Evolutionary conservation across 2,113 vertebrate genomes (phyloP).

Genomic region (Piprites chloris): DNA sequence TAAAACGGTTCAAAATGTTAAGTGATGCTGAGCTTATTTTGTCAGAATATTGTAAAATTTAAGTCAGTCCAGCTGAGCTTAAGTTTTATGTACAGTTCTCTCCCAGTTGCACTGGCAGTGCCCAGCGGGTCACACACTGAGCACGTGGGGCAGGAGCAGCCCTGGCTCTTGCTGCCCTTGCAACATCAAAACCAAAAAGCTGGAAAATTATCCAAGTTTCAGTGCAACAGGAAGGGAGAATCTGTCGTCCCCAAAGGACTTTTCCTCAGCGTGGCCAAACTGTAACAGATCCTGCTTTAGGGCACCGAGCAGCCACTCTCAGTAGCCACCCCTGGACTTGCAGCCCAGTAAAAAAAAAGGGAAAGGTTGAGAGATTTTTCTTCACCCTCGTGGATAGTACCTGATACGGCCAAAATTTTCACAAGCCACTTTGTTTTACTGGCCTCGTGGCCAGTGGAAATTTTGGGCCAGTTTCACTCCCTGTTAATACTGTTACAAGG

Average conservation of each 20-base stretch:
- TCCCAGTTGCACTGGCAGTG: neutral
- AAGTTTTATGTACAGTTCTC: neutral
- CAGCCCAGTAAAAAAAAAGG: neutral
- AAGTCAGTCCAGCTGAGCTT: slow-evolving; percentile 57
- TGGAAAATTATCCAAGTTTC: neutral
- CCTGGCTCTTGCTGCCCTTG: neutral
- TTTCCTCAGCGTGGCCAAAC: slow-evolving; percentile 5
- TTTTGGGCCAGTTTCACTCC: neutral
- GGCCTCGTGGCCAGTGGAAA: neutral
- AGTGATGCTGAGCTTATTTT: neutral
- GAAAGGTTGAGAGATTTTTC: slow-evolving; percentile 8
- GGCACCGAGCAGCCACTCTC: neutral
- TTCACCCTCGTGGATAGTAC: slow-evolving; percentile 9
- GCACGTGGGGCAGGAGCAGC: neutral
- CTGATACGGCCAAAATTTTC: slow-evolving; percentile 33
- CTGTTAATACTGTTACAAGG: slow-evolving; percentile 59
- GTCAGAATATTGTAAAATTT: neutral
- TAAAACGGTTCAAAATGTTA: slow-evolving; percentile 16
- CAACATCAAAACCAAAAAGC: neutral
- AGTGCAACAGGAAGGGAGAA: neutral
- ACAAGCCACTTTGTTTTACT: slow-evolving; percentile 46
- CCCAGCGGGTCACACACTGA: neutral
- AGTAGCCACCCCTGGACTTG: neutral
- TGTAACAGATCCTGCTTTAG: neutral
- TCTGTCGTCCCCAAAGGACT: neutral